Conservation (phyloP, 2,888 invertebrate genomes). For the Nomada ferruginata region DNA sequence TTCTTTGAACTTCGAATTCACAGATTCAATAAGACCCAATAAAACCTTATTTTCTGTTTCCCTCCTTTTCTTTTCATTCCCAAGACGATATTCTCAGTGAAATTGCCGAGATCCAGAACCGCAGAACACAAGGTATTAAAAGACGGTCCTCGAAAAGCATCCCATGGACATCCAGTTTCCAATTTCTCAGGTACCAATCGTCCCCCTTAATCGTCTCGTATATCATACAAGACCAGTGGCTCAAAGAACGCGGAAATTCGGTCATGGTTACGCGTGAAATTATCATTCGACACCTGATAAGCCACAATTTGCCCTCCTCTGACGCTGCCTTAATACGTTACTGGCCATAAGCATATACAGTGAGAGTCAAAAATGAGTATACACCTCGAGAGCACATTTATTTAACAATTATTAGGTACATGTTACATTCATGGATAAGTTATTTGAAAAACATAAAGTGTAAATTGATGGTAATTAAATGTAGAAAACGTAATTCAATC, state of each 20-base stretch:
- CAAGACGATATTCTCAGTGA: neutral
- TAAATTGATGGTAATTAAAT: too few species aligned
- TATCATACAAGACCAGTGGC: slow-evolving; percentile 31
- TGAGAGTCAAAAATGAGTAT: too few species aligned
- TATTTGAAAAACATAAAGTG: too few species aligned
- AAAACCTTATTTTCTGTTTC: too few species aligned
- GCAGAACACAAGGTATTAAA: neutral
- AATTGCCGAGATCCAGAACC: slow-evolving; percentile 19
- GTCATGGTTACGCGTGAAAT: slow-evolving; percentile 25
- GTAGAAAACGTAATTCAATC: too few species aligned
- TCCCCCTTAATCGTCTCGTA: slow-evolving; percentile 34
- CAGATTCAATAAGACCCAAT: too few species aligned
- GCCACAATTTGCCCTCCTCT: slow-evolving; percentile 36
- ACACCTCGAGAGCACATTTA: too few species aligned
- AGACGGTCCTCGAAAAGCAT: slow-evolving; percentile 14
- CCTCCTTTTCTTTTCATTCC: neutral
- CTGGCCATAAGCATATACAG: neutral
- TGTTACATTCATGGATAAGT: too few species aligned
- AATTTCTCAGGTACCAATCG: slow-evolving; percentile 37
- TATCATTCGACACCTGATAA: slow-evolving; percentile 30
- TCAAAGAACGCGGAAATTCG: slow-evolving; percentile 28
- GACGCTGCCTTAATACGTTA: neutral
- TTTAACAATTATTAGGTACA: too few species aligned
- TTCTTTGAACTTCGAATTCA: too few species aligned
- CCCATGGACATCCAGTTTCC: slow-evolving; percentile 29